Percentiles rank a stretch among this genome's conserved stretches.
phyloP scores from a whole-genome alignment of 2,888 invertebrate genomes.

The Apantesis nais region DNA sequence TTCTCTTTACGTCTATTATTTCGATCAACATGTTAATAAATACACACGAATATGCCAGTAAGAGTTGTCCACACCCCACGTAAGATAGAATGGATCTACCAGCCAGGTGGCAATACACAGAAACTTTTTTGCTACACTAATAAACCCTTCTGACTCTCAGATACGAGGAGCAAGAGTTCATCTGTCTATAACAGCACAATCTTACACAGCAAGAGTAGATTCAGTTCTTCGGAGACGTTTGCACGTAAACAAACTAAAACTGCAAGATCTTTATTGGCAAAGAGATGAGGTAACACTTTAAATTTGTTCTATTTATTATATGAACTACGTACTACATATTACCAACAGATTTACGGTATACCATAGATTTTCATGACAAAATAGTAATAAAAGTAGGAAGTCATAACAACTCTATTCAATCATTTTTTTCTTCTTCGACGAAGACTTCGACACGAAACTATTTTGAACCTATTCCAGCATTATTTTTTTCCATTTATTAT shows the following conservation, averaged over 20 bases:
- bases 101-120: background rate
- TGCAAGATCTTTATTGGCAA: conserved; percentile 93
- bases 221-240: conserved; percentile 90
- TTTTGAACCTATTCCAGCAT: no score
- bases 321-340: no score
- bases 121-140: background rate
- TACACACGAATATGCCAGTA: background rate
- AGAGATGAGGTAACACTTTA: conserved; percentile 85
- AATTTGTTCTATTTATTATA: background rate
- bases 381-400: background rate
- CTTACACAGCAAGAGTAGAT: conserved; percentile 90
- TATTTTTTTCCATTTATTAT: no score
- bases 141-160: conserved; percentile 12
- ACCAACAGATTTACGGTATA: background rate
- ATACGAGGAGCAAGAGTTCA: conserved; percentile 89
- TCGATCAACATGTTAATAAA: background rate
- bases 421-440: no score
- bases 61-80: background rate
- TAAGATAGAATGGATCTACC: background rate
- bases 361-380: no score
- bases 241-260: conserved; percentile 90
- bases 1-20: background rate
- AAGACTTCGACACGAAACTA: no score
- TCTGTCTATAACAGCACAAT: conserved; percentile 89
- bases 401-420: no score